A percentile compares a stretch with the other conserved stretches of the same genome.
Evolutionary conservation across 2,797 vertebrate genomes (phyloP).

Genomic region (Urocyon cinereoargenteus): DNA sequence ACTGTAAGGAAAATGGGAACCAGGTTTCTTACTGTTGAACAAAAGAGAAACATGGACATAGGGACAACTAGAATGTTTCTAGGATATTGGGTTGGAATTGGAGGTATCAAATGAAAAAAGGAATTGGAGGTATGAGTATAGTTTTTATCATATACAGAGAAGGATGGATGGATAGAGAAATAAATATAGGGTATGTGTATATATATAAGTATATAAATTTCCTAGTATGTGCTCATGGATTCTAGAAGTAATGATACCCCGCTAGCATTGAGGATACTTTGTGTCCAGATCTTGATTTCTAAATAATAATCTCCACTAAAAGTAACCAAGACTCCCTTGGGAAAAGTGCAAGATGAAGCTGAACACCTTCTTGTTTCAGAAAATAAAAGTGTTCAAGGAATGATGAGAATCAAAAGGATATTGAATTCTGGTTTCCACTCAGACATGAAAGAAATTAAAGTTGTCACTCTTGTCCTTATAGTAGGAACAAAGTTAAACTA

Average conservation of each 20-base stretch:
- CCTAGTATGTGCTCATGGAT: not conserved
- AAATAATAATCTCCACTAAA: slow-evolving; percentile 26
- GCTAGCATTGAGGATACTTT: not conserved
- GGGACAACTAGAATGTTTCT: not conserved
- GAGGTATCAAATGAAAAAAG: not conserved
- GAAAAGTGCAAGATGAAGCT: slow-evolving; percentile 21
- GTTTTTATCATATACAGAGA: not conserved
- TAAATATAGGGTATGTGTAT: not conserved
- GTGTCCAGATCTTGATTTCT: slow-evolving; percentile 32
- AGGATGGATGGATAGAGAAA: not conserved
- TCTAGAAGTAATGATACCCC: not conserved
- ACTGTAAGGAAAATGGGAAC: not conserved
- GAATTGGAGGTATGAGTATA: not conserved
- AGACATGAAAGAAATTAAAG: slow-evolving; percentile 52
- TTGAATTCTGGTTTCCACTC: slow-evolving; percentile 17
- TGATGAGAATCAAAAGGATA: not conserved
- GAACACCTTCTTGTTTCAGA: slow-evolving; percentile 30
- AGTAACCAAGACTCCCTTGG: not conserved
- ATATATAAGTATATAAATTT: slow-evolving; percentile 5
- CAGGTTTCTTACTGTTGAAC: not conserved
- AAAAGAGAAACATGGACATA: not conserved
- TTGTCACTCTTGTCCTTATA: not conserved
- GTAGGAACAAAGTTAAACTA: not conserved
- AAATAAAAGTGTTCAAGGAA: slow-evolving; percentile 31
- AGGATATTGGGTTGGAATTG: not conserved